Percentiles rank a stretch among this genome's conserved stretches.
These are phyloP conservation scores for Dunckerocampus dactyliophorus DNA, from an alignment of 2,113 vertebrate species.

Conservation along the genomic window DNA sequence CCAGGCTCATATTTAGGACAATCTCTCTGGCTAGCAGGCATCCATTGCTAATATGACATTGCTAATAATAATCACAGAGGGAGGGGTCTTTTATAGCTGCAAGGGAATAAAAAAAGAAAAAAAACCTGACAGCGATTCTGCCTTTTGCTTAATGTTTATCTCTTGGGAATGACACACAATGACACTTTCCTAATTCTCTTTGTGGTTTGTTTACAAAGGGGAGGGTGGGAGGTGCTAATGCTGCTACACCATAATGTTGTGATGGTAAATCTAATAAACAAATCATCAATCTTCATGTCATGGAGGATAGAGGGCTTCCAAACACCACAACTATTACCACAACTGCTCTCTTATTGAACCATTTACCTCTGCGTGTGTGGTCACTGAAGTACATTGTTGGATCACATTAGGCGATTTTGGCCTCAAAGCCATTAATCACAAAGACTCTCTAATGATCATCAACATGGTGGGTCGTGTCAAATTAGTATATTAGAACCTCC, in stretches of 20 bases:
- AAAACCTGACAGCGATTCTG: constrained; percentile 51
- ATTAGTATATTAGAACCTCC: constrained; percentile 71
- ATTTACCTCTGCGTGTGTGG: constrained; percentile 36
- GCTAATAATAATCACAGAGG: constrained; percentile 75
- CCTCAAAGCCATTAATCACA: constrained; percentile 68
- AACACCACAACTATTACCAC: neutral
- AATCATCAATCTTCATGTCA: constrained; percentile 56
- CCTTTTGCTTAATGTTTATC: constrained; percentile 79
- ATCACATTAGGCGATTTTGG: constrained; percentile 71
- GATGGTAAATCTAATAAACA: constrained; percentile 62
- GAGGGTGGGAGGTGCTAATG: constrained; percentile 32
- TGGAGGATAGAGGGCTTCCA: constrained; percentile 16
- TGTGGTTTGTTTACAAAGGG: constrained; percentile 67
- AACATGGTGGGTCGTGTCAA: constrained; percentile 66
- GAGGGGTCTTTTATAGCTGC: constrained; percentile 70
- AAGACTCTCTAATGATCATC: constrained; percentile 72
- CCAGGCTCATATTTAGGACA: constrained; percentile 73
- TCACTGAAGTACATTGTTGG: constrained; percentile 62
- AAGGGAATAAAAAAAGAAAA: constrained; percentile 37
- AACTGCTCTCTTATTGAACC: neutral
- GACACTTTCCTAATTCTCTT: constrained; percentile 63
- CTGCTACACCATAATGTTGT: constrained; percentile 44
- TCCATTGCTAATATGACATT: constrained; percentile 74
- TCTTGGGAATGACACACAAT: constrained; percentile 68
- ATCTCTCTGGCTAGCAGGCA: constrained; percentile 76